phyloP scores from a whole-genome alignment of 2,888 invertebrate species.

The Troilus luridus region DNA sequence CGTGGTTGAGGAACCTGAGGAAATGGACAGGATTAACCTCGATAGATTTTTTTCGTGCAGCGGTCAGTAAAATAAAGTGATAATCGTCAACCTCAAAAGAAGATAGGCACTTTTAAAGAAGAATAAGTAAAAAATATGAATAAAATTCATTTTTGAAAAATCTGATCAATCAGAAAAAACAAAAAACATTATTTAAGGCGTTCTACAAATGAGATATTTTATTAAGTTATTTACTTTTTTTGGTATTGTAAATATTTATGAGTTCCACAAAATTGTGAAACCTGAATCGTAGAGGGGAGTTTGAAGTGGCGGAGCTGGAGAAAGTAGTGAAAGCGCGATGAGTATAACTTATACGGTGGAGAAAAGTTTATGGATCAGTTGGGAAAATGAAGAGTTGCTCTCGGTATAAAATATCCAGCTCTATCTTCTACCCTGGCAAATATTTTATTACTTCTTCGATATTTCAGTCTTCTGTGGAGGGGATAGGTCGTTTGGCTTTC shows the following conservation, averaged over 20 bases:
- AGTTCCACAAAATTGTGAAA: not conserved
- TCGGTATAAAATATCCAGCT: slow-evolving; percentile 24
- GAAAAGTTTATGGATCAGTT: slow-evolving; percentile 32
- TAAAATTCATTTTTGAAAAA: too few species aligned
- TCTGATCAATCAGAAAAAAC: not conserved
- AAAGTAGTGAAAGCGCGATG: slow-evolving; percentile 25
- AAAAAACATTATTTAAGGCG: not conserved
- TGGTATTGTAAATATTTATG: not conserved
- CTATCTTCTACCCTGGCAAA: not conserved
- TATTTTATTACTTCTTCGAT: slow-evolving; percentile 41
- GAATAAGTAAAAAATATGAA: too few species aligned
- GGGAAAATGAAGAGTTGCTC: slow-evolving; percentile 25
- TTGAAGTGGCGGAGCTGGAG: not conserved
- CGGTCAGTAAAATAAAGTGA: too few species aligned
- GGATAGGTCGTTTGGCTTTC: not conserved
- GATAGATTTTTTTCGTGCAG: too few species aligned
- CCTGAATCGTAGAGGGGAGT: not conserved
- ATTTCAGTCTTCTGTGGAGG: slow-evolving; percentile 18
- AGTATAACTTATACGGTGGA: slow-evolving; percentile 10
- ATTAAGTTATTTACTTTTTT: too few species aligned
- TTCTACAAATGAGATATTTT: too few species aligned
- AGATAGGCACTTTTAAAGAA: too few species aligned
- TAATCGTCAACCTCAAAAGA: too few species aligned
- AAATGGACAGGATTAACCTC: too few species aligned
- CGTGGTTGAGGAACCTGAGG: too few species aligned